phyloP scores from a whole-genome alignment of 2,888 invertebrate genomes.

The Ochropacha duplaris region DNA sequence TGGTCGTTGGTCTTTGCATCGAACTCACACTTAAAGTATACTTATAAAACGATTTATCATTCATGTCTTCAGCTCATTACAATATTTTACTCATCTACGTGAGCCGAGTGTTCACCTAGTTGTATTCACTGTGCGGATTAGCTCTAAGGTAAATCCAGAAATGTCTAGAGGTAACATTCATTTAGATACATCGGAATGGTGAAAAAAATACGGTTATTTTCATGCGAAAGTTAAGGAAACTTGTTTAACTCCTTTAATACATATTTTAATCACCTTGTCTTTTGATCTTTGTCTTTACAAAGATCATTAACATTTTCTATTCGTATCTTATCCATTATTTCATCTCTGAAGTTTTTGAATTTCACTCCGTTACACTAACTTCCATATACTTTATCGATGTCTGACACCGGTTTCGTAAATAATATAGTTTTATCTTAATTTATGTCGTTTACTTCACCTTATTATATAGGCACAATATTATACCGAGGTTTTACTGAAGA shows the following conservation, averaged over 20 bases:
- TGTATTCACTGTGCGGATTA: neutral
- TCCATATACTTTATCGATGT: neutral
- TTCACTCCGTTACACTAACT: neutral
- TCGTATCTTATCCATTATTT: neutral
- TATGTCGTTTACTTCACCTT: neutral
- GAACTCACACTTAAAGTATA: neutral
- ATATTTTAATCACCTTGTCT: neutral
- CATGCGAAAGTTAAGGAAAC: neutral
- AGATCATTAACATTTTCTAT: neutral
- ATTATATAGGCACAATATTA: neutral
- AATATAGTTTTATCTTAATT: neutral
- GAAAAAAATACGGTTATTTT: neutral
- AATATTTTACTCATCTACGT: neutral
- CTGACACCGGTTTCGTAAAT: neutral
- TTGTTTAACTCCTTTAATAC: too few relatives aligned
- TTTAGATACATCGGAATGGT: too few relatives aligned
- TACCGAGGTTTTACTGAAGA: neutral
- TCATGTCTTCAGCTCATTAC: neutral
- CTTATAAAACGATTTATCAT: slow-evolving; percentile 4
- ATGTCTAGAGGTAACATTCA: neutral
- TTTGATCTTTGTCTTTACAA: neutral
- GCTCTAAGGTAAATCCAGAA: neutral
- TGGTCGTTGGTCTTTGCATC: neutral
- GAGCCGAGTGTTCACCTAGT: neutral
- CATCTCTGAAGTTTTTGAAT: neutral